Base-by-base conservation (phyloP, 1,140 invertebrate genomes). In the Anastrepha obliqua region DNA sequence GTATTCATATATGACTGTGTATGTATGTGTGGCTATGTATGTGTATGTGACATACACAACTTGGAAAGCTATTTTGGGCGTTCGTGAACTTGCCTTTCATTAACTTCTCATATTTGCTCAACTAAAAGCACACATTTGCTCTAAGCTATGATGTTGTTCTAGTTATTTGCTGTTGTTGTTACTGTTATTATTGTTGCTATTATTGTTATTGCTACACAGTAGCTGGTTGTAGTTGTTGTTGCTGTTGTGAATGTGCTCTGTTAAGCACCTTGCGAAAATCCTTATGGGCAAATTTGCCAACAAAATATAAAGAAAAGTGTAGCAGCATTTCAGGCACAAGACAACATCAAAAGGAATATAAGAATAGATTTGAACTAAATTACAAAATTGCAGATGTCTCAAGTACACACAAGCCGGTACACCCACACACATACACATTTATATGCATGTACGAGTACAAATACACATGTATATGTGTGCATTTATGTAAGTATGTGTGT, bases 21-120 rank as follows among this genome's bases (percentile, higher is more conserved):
- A 67, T 29, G n/a, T 29, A 39, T 67, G 29, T 2, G 17, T 67
- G 29, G n/a, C 1, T 39, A 8, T 67, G 70, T 2, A 7, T 51
- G 13, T 47, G 44, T 47, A 11, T 74, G 70, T n/a, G 2, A 20
- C 64, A 3, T 39, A 3, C 29, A 13, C 9, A 20, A 8, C 64
- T 20, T 29, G 20, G 8, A 11, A 5, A 44, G 65, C 11, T 44
- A 74, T 74, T 74, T 74, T n/a, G 15, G 70, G 8, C 64, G 29
- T 67, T 67, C 13, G 20, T 67, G 29, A 74, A 47, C 42, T 74
- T 74, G 70, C 70, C 60, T 62, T 74, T 74, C 70, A 74, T 74
- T 74, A 74, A 74, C 44, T 74, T 51, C 70, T 74, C 70, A 74
- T 74, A 74, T 74, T 74, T 74, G 70, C 70, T n/a, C 65, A 70